Conservation (phyloP, 2,113 vertebrate genomes). For the Oplegnathus fasciatus region DNA sequence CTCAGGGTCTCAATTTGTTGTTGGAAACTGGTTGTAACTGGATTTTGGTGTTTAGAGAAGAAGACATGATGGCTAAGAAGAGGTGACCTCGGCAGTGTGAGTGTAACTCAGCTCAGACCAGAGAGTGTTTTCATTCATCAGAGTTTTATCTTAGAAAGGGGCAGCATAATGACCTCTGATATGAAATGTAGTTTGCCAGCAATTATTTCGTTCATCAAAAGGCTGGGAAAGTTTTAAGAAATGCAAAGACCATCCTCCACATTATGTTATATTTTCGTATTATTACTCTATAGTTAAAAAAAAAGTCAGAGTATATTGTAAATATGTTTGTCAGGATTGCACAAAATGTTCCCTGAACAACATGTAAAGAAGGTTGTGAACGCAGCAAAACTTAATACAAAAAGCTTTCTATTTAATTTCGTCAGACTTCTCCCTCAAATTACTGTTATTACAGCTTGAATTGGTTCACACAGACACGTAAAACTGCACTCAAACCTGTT, state of each 20-base stretch:
- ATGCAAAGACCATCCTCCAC: not conserved
- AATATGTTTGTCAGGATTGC: not conserved
- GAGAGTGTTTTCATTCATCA: not conserved
- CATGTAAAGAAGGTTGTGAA: not conserved
- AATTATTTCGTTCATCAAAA: not conserved
- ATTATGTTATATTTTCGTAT: not conserved
- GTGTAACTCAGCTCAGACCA: too few species aligned
- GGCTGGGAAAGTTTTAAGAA: not conserved
- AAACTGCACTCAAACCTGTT: not conserved
- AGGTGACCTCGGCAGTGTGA: too few species aligned
- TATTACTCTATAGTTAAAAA: too few species aligned
- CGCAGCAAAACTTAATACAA: not conserved
- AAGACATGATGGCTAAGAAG: not conserved
- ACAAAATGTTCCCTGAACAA: not conserved
- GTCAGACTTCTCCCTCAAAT: not conserved
- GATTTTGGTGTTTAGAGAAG: not conserved
- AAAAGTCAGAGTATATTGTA: too few species aligned
- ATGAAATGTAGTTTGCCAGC: not conserved
- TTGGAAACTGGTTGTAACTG: not conserved
- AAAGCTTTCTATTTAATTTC: not conserved
- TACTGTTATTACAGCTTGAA: not conserved
- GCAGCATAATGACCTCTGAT: not conserved
- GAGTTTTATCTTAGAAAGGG: not conserved
- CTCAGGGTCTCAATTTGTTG: not conserved
- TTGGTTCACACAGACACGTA: not conserved